Base-by-base conservation (phyloP, 2,113 vertebrate genomes). In the Centropus bengalensis region DNA sequence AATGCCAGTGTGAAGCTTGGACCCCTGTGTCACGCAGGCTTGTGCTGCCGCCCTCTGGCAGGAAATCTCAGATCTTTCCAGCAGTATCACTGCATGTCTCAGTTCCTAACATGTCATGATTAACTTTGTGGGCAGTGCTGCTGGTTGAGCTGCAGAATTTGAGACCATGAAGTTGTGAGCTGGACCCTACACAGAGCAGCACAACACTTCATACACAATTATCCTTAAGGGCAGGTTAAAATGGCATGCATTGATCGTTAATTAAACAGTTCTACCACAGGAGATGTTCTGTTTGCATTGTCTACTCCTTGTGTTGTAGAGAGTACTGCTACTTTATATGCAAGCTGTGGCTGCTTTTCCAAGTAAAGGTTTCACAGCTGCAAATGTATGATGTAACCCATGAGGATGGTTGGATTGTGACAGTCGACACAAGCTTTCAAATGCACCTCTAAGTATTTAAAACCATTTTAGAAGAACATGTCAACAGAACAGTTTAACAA, bases 81-180 rank as follows among this genome's bases (percentile, higher is more conserved):
- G 36, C 24, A 6, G 0, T n/a, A 4, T 14, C 0, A 0, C 15
- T 7, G 14, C 1, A 1, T n/a, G 21, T n/a, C 20, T 68, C 12
- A 0, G 6, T 40, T 71, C 24, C 33, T 5, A 4, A n/a, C 7
- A 12, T 22, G 58, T 88, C 17, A 2, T 15, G 13, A 18, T 15
- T 30, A 7, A 24, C 13, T 60, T 32, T 3, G 23, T 51, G 33
- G 17, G 2, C 21, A 42, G 15, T 60, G 36, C 62, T 62, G 82
- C 27, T 26, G 66, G 8, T 40, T 28, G 49, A 74, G 44, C 16
- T 51, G 42, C 26, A 8, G 32, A 22, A 23, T 9, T 40, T 16
- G 18, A 55, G 23, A 8, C 75, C 6, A 13, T 18, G 28, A 27
- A 38, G 6, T 15, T 45, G 13, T 47, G 27, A 42, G 8, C 33